A percentile compares a stretch with the other conserved stretches of the same genome.
Conservation (phyloP, 2,113 vertebrate genomes). For the Gallinago jamesoni region DNA sequence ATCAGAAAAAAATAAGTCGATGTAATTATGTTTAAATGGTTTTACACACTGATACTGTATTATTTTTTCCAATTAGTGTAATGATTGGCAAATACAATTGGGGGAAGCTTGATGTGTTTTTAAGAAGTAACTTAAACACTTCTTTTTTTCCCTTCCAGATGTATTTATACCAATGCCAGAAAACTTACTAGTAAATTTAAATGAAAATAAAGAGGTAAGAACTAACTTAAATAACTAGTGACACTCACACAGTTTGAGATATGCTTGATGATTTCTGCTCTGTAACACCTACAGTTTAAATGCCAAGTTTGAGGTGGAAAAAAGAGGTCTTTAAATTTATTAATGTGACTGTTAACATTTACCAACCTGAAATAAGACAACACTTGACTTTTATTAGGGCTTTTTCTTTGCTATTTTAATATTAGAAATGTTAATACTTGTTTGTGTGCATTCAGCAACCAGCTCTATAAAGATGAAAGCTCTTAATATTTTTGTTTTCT, state of each 20-base stretch:
- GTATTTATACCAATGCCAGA: constrained; percentile 98
- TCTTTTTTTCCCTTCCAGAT: constrained; percentile 80
- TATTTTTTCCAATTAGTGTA: not conserved
- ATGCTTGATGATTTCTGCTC: not conserved
- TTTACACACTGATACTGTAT: not conserved
- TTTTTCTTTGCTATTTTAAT: not conserved
- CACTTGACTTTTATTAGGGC: not conserved
- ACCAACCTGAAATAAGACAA: not conserved
- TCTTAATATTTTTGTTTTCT: constrained; percentile 40
- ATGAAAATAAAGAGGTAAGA: constrained; percentile 97
- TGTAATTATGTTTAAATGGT: not conserved
- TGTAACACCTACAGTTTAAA: not conserved
- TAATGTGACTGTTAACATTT: not conserved
- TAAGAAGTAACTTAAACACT: not conserved
- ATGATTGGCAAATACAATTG: not conserved
- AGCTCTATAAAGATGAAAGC: not conserved
- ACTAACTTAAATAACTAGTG: not conserved
- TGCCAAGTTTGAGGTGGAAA: not conserved
- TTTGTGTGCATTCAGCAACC: not conserved
- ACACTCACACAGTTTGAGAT: not conserved
- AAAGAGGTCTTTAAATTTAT: not conserved
- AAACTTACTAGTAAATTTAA: constrained; percentile 95
- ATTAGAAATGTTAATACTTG: not conserved
- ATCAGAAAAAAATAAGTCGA: not conserved
- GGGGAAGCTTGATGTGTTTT: not conserved